Evolutionary conservation across 2,797 vertebrate genomes (phyloP).

Genomic region (Diplodus sargus): DNA sequence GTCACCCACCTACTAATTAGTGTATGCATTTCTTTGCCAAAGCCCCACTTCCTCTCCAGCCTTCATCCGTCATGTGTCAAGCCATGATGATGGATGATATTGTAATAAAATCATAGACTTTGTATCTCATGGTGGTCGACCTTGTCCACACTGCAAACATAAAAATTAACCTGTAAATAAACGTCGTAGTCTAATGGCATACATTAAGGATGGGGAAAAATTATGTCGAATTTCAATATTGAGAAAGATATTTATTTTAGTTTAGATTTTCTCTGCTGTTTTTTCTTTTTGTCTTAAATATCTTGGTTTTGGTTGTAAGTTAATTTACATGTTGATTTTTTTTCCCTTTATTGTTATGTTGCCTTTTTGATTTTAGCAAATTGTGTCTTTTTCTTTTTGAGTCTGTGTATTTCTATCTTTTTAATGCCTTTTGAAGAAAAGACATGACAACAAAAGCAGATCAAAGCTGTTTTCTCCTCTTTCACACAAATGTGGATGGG

Average conservation of each 20-base stretch:
- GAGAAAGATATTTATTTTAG: slow-evolving; percentile 91
- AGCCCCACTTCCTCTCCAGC: slow-evolving; percentile 42
- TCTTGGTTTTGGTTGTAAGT: slow-evolving; percentile 73
- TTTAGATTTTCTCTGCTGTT: slow-evolving; percentile 63
- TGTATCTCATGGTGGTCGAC: slow-evolving; percentile 63
- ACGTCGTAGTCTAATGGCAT: slow-evolving; percentile 64
- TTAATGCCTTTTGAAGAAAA: slow-evolving; percentile 89
- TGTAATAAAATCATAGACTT: slow-evolving; percentile 60
- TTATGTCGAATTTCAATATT: slow-evolving; percentile 81
- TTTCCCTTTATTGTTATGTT: slow-evolving; percentile 71
- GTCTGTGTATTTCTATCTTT: slow-evolving; percentile 86
- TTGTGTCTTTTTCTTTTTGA: slow-evolving; percentile 57
- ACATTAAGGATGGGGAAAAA: slow-evolving; percentile 78
- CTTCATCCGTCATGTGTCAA: slow-evolving; percentile 38
- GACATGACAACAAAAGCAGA: slow-evolving; percentile 71
- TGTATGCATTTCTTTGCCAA: slow-evolving; percentile 80
- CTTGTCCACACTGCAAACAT: slow-evolving; percentile 67
- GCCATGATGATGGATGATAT: slow-evolving; percentile 41
- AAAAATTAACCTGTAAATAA: slow-evolving; percentile 81
- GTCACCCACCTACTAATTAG: slow-evolving; percentile 15
- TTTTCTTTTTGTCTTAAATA: slow-evolving; percentile 50
- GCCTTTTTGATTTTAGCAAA: slow-evolving; percentile 67
- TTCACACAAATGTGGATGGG: slow-evolving; percentile 79
- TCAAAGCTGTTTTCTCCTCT: slow-evolving; percentile 68
- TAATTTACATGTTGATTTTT: slow-evolving; percentile 86